Conservation (phyloP, 2,888 invertebrate genomes). For the Mellilla xanthometata region DNA sequence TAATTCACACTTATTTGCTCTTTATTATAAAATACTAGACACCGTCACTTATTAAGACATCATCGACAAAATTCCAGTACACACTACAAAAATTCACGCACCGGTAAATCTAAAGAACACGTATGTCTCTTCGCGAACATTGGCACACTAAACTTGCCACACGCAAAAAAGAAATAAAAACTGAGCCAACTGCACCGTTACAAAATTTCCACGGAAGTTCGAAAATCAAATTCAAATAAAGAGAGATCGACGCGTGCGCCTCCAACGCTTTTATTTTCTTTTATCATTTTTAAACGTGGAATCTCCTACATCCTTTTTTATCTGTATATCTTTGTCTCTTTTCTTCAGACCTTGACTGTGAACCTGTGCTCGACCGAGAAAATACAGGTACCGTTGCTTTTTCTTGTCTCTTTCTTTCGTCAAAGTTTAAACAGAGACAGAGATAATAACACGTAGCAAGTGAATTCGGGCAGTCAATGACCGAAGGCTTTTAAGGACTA, state of each 20-base stretch:
- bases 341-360: conserved; percentile 63
- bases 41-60: neutral
- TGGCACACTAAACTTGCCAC: conserved; percentile 41
- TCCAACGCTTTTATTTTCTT: conserved; percentile 51
- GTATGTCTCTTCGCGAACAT: conserved; percentile 40
- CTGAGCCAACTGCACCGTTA: conserved; percentile 35
- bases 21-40: too few relatives aligned
- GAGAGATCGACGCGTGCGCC: conserved; percentile 50
- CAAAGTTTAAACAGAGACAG: conserved; percentile 42
- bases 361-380: conserved; percentile 54
- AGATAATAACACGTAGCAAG: conserved; percentile 52
- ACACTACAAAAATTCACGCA: conserved; percentile 31
- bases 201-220: conserved; percentile 21
- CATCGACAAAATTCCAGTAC: conserved; percentile 27
- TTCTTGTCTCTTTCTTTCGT: conserved; percentile 43
- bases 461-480: conserved; percentile 72
- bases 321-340: conserved; percentile 41
- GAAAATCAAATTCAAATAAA: conserved; percentile 44
- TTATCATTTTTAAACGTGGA: conserved; percentile 53
- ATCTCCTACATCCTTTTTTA: conserved; percentile 42
- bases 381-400: conserved; percentile 64
- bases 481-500: conserved; percentile 65
- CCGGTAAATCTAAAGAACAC: conserved; percentile 50
- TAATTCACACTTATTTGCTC: too few relatives aligned
- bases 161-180: conserved; percentile 34